Percentiles rank a stretch among this genome's conserved stretches.
These are phyloP conservation scores for Coenonympha arcania DNA, from an alignment of 2,888 invertebrate species.

Conservation along the genomic window DNA sequence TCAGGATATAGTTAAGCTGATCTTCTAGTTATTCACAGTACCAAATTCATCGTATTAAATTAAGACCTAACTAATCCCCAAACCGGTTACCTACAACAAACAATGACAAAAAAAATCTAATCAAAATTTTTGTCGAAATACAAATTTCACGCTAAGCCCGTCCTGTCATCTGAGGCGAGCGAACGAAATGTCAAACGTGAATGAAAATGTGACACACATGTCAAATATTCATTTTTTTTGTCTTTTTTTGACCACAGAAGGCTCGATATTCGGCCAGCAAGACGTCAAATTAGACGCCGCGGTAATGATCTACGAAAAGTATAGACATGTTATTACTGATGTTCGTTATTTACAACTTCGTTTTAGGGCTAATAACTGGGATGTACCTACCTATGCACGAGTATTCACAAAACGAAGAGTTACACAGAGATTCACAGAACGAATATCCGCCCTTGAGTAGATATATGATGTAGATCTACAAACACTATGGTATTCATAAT, in stretches of 20 bases:
- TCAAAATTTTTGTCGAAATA: constrained; percentile 44
- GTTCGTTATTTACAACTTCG: background rate
- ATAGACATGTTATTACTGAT: background rate
- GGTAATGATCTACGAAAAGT: constrained; percentile 20
- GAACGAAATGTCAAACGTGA: constrained; percentile 63
- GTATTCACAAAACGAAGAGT: no score
- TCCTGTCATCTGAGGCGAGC: constrained; percentile 46
- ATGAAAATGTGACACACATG: constrained; percentile 67
- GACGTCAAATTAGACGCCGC: constrained; percentile 70
- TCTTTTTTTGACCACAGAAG: constrained; percentile 35
- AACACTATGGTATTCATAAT: no score
- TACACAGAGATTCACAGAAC: no score
- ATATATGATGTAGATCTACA: no score
- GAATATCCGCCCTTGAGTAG: no score
- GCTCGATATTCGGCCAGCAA: constrained; percentile 38
- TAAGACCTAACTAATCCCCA: no score
- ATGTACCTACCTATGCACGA: no score
- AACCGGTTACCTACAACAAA: background rate
- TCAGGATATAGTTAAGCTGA: no score
- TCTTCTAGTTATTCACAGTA: no score
- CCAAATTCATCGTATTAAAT: no score
- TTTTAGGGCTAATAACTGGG: background rate
- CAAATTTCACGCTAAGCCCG: constrained; percentile 52
- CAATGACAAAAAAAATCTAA: constrained; percentile 12
- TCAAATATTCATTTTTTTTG: constrained; percentile 51